Percentiles rank a stretch among this genome's conserved stretches.
Evolutionary conservation across 2,888 invertebrate species (phyloP).

Genomic region (Eupithecia inturbata): DNA sequence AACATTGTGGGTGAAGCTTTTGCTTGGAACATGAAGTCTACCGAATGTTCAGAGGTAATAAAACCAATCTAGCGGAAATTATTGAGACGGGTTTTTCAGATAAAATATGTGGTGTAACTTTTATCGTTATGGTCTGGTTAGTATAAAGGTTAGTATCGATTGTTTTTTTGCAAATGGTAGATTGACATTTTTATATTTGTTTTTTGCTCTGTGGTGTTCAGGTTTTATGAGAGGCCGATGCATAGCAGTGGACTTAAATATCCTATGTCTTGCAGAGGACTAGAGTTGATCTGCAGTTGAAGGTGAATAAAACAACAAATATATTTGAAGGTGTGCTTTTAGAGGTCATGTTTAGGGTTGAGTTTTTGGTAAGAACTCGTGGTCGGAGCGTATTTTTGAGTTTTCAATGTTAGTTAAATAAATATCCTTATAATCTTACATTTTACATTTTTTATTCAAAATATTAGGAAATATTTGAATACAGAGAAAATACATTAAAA

Average conservation of each 20-base stretch:
- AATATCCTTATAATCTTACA: no score
- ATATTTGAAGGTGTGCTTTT: no score
- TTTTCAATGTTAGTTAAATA: no score
- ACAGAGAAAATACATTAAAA: not conserved
- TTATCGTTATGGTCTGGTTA: conserved; percentile 3
- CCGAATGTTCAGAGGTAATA: conserved; percentile 28
- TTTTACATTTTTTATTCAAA: not conserved
- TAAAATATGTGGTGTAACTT: conserved; percentile 21
- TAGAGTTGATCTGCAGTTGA: no score
- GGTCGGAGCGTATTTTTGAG: no score
- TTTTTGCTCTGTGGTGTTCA: not conserved
- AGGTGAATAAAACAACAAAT: no score
- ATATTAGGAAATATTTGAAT: not conserved
- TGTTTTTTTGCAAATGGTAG: not conserved
- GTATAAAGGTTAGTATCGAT: conserved; percentile 8
- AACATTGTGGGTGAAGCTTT: conserved; percentile 15
- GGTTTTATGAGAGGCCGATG: not conserved
- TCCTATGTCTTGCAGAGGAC: not conserved
- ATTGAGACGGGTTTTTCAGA: conserved; percentile 28
- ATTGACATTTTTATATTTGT: not conserved
- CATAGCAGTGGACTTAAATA: not conserved
- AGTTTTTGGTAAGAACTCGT: no score
- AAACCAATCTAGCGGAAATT: conserved; percentile 28
- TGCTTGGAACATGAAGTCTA: conserved; percentile 9
- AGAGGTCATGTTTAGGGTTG: no score